A percentile compares a stretch with the other conserved stretches of the same genome.
phyloP scores from a whole-genome alignment of 2,113 vertebrate species.

The Danio rerio region GRCz12tu NC_133185.1:35902001-35902500 shows the following conservation, averaged over 20 bases:
- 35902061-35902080: slow-evolving; percentile 6
- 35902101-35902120: background rate
- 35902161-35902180: background rate
- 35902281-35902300: background rate
- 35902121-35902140: slow-evolving; percentile 11
- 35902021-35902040: background rate
- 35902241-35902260: slow-evolving; percentile 20
- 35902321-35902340: background rate
- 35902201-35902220: slow-evolving; percentile 25
- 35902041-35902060: slow-evolving; percentile 29
- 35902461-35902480: slow-evolving; percentile 54
- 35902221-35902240: slow-evolving; percentile 7
- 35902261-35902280: background rate
- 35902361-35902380: background rate
- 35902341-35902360: background rate
- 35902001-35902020: background rate
- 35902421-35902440: slow-evolving; percentile 37
- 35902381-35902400: slow-evolving; percentile 36
- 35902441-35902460: slow-evolving; percentile 47
- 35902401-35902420: slow-evolving; percentile 31
- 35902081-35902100: background rate
- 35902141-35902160: slow-evolving; percentile 32
- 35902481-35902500: slow-evolving; percentile 39
- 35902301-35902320: background rate
- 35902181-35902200: slow-evolving; percentile 23